These are phyloP conservation scores for Hemistola chrysoprasaria DNA, from an alignment of 2,888 invertebrate species.

Conservation along the genomic window DNA sequence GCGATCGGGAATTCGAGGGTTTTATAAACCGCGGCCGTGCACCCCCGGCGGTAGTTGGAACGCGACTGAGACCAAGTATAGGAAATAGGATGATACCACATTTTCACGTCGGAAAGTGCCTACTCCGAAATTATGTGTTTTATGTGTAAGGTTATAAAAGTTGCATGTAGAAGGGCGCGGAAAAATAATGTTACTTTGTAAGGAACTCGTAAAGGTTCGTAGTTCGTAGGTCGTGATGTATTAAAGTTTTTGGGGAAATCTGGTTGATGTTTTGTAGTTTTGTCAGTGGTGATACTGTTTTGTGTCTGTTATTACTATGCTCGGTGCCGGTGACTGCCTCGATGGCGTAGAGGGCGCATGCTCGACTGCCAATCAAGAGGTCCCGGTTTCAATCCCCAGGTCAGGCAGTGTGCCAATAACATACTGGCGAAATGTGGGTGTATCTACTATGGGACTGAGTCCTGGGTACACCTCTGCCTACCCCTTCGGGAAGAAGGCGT, in stretches of 20 bases:
- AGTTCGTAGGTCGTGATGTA: too few relatives aligned
- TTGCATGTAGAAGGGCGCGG: constrained; percentile 30
- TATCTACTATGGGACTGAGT: too few relatives aligned
- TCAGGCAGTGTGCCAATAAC: too few relatives aligned
- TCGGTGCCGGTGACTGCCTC: too few relatives aligned
- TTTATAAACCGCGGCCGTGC: constrained; percentile 17
- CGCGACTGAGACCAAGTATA: constrained; percentile 19
- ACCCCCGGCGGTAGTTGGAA: constrained; percentile 3
- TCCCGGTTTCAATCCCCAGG: too few relatives aligned
- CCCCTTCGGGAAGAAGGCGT: too few relatives aligned
- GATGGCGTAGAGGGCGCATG: too few relatives aligned
- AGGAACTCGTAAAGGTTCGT: constrained; percentile 21
- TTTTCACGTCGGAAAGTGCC: constrained; percentile 13
- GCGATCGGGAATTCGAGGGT: constrained; percentile 20
- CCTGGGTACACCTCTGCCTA: too few relatives aligned
- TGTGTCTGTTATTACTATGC: too few relatives aligned
- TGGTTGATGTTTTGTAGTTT: constrained; percentile 13
- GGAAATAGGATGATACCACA: constrained; percentile 3
- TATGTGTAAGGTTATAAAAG: constrained; percentile 28
- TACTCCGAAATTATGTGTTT: constrained; percentile 31
- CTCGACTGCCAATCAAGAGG: too few relatives aligned
- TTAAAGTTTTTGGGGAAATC: constrained; percentile 2
- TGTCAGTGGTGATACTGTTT: not conserved
- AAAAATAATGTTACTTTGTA: constrained; percentile 27
- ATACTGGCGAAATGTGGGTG: too few relatives aligned